A percentile compares a stretch with the other conserved stretches of the same genome.
Conservation (phyloP, 2,797 vertebrate genomes). For the Pseudochaenichthys georgianus region DNA sequence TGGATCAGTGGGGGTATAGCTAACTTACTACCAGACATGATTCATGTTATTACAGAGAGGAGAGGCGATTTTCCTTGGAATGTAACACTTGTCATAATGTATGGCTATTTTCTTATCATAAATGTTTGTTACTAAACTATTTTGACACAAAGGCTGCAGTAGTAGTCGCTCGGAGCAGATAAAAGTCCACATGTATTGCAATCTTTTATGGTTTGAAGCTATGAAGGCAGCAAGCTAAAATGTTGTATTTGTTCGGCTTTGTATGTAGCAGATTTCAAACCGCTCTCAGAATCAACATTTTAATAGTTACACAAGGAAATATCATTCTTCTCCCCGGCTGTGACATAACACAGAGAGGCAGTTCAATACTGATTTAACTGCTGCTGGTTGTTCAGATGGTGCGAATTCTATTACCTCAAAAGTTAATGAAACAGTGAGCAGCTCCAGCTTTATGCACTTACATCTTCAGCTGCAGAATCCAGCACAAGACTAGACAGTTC, state of each 20-base stretch:
- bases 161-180: background rate
- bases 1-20: conserved; percentile 2
- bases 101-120: background rate
- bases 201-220: background rate
- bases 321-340: background rate
- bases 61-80: background rate
- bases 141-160: background rate
- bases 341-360: background rate
- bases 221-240: background rate
- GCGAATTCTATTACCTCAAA: background rate
- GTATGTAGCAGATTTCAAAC: background rate
- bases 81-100: background rate
- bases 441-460: background rate
- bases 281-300: background rate
- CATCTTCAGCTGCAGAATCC: background rate
- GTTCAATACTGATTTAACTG: background rate
- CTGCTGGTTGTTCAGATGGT: background rate
- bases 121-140: background rate
- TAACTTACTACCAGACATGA: conserved; percentile 21
- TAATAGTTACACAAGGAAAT: background rate
- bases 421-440: background rate
- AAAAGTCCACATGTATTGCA: background rate
- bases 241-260: no score
- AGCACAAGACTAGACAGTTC: background rate
- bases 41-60: conserved; percentile 6